phyloP scores from a whole-genome alignment of 2,797 vertebrate species.

The Rhinatrema bivittatum region DNA sequence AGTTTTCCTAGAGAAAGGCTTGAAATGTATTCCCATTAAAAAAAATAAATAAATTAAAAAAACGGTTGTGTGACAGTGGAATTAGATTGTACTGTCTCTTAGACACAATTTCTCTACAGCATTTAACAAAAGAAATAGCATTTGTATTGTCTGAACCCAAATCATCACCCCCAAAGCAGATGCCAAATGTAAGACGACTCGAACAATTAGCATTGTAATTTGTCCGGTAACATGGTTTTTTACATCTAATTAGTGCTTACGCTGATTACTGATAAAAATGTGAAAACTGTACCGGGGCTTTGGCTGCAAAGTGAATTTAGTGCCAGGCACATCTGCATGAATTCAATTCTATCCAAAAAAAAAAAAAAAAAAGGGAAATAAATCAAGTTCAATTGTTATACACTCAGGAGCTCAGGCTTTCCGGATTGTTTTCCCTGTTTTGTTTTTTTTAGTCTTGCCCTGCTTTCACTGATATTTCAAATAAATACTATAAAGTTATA shows the following conservation, averaged over 20 bases:
- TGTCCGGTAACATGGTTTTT: conserved; percentile 67
- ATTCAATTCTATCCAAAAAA: conserved; percentile 56
- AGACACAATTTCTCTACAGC: conserved; percentile 43
- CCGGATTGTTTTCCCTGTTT: conserved; percentile 60
- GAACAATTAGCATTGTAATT: conserved; percentile 63
- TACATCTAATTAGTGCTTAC: conserved; percentile 69
- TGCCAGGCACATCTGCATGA: conserved; percentile 69
- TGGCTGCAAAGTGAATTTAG: conserved; percentile 75
- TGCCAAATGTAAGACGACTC: conserved; percentile 51
- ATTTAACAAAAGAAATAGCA: conserved; percentile 41
- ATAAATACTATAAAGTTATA: conserved; percentile 70
- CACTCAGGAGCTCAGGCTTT: conserved; percentile 67
- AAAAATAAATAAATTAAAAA: not conserved
- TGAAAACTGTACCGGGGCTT: conserved; percentile 66
- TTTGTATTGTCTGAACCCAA: conserved; percentile 55
- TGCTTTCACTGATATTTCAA: conserved; percentile 63
- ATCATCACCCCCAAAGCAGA: conserved; percentile 56
- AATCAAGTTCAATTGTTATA: conserved; percentile 64
- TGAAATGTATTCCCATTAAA: not conserved
- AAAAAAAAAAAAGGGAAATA: no score
- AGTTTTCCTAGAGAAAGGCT: not conserved
- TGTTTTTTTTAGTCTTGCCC: conserved; percentile 57
- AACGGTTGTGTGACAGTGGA: not conserved
- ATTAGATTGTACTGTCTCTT: conserved; percentile 28
- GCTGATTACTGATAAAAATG: conserved; percentile 66